These are phyloP conservation scores for Eristalis pertinax DNA, from an alignment of 2,888 invertebrate genomes.

Conservation along the genomic window DNA sequence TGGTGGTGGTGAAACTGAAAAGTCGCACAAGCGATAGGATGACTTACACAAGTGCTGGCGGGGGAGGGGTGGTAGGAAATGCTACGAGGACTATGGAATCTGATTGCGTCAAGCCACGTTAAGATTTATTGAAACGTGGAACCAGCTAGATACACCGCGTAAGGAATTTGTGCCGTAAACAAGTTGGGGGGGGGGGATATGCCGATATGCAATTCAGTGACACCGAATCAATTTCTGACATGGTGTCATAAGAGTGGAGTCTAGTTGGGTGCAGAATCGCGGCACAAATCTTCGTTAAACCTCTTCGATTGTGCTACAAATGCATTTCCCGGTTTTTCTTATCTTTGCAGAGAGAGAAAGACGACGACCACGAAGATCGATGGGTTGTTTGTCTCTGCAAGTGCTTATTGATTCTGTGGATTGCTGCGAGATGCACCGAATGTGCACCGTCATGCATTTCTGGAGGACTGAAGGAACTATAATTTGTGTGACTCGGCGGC, in stretches of 20 bases:
- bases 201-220: neutral
- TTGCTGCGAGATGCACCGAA: too few species aligned
- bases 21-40: neutral
- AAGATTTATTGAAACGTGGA: constrained; percentile 1
- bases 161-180: neutral
- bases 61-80: neutral
- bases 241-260: neutral
- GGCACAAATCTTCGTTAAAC: too few species aligned
- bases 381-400: too few species aligned
- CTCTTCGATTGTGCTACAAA: too few species aligned
- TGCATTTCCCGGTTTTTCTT: too few species aligned
- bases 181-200: neutral
- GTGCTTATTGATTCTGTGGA: too few species aligned
- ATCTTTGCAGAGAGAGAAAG: too few species aligned
- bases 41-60: neutral
- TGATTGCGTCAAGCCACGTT: neutral
- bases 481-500: too few species aligned
- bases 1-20: neutral
- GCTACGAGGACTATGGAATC: neutral
- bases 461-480: too few species aligned
- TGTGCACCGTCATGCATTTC: too few species aligned
- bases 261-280: too few species aligned
- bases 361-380: too few species aligned
- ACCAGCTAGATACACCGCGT: neutral
- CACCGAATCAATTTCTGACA: neutral